Evolutionary conservation across 1,140 invertebrate genomes (phyloP), one percentile per base, ranked within the genome.

Genomic region (Sinella curviseta): DNA sequence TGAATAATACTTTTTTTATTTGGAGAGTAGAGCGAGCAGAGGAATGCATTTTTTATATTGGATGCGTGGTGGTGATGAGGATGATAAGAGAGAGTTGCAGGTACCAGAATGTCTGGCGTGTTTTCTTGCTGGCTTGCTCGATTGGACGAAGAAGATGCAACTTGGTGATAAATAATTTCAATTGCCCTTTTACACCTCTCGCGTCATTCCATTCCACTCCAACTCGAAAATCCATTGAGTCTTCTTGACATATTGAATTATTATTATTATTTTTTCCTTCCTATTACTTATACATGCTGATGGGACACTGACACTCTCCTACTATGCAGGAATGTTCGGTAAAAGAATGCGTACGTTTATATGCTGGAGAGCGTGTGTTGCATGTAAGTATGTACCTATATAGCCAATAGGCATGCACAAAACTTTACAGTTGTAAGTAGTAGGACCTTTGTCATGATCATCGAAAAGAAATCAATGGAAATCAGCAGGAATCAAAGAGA

Each of bases 131-230:
- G n/a, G n/a, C n/a, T n/a, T n/a, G n/a, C n/a, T n/a, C n/a, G n/a
- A n/a, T n/a, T n/a, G n/a, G n/a, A n/a, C n/a, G n/a, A n/a, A n/a
- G n/a, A n/a, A n/a, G n/a, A n/a, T n/a, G n/a, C n/a, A 65, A 65
- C 57, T n/a, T 26, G 57, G 57, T 65, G 57, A 65, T 65, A 65
- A 65, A 65, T 65, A 65, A 65, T 65, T 65, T 26, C 16, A 65
- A 26, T n/a, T 65, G 57, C 16, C 57, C 57, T 65, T 65, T 65
- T 65, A 26, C 57, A 65, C 57, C 57, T 26, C 20, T 48, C 57
- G 24, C 16, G 24, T 48, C 39, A 48, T 48, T 48, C 39, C 39
- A 48, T 48, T 48, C 39, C 39, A 12, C 20, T 48, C 8, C 8
- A 48, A 48, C 39, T n/a, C n/a, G n/a, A n/a, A n/a, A n/a, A 48